phyloP scores from a whole-genome alignment of 2,797 vertebrate species.

The Phalloptychus januarius region DNA sequence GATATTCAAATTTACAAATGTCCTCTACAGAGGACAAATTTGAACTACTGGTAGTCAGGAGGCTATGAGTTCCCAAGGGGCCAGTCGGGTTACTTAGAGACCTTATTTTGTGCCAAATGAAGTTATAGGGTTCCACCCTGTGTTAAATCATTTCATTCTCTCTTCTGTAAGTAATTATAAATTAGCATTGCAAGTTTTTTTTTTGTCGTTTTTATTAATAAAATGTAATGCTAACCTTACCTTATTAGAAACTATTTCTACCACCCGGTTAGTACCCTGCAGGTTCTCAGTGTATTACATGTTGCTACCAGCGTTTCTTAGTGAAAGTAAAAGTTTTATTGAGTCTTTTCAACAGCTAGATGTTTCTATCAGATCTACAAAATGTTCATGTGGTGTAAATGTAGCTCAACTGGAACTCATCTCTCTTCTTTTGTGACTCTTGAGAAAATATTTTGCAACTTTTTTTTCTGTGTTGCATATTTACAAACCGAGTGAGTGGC shows the following conservation, averaged over 20 bases:
- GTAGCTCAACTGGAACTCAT: background rate
- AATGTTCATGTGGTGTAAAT: background rate
- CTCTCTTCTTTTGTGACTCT: conserved; percentile 11
- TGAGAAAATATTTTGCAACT: conserved; percentile 8
- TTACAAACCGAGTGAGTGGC: background rate
- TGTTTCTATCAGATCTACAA: background rate
- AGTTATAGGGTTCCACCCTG: background rate
- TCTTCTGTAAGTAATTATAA: background rate
- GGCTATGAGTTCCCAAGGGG: background rate
- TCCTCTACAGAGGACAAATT: too few species aligned
- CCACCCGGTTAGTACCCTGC: background rate
- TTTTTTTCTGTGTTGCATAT: conserved; percentile 35
- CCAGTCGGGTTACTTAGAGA: background rate
- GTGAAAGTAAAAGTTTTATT: background rate
- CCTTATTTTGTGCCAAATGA: background rate
- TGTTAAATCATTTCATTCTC: background rate
- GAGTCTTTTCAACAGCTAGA: background rate
- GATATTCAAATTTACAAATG: too few species aligned
- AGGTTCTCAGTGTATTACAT: background rate
- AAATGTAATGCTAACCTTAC: background rate
- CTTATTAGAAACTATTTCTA: background rate
- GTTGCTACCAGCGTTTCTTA: background rate
- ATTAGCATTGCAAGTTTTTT: background rate
- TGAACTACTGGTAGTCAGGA: too few species aligned
- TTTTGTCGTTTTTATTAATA: background rate